A percentile compares a stretch with the other conserved stretches of the same genome.
Evolutionary conservation across 2,797 vertebrate species (phyloP).

Genomic region (Serranus cabrilla): DNA sequence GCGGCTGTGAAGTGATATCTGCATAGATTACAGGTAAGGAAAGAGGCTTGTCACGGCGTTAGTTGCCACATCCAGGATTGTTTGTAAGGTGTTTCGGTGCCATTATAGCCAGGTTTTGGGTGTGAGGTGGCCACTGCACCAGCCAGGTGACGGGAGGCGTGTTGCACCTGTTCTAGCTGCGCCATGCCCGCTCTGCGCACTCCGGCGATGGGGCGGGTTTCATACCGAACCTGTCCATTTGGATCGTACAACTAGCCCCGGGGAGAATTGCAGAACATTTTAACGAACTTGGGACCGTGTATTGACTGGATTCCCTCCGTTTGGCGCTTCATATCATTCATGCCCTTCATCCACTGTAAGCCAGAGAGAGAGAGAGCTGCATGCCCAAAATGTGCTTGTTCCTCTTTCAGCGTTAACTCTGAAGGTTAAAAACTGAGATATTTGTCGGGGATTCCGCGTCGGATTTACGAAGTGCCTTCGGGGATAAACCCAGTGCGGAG

Average conservation of each 20-base stretch:
- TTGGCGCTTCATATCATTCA: slow-evolving; percentile 28
- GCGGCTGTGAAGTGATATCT: slow-evolving; percentile 87
- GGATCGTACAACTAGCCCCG: slow-evolving; percentile 14
- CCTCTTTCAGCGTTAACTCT: slow-evolving; percentile 42
- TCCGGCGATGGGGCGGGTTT: slow-evolving; percentile 49
- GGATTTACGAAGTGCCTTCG: slow-evolving; percentile 39
- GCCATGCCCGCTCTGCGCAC: slow-evolving; percentile 79
- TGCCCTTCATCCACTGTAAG: slow-evolving; percentile 53
- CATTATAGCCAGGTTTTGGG: slow-evolving; percentile 33
- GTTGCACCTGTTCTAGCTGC: slow-evolving; percentile 85
- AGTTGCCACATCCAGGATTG: slow-evolving; percentile 24
- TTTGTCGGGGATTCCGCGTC: slow-evolving; percentile 45
- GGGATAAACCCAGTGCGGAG: slow-evolving; percentile 32
- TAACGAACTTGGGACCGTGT: slow-evolving; percentile 28
- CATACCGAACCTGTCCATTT: slow-evolving; percentile 34
- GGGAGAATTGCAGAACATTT: slow-evolving; percentile 2
- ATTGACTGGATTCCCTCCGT: slow-evolving; percentile 32
- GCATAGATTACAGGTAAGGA: slow-evolving; percentile 92
- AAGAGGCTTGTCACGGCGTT: slow-evolving; percentile 67
- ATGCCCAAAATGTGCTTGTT: slow-evolving; percentile 21
- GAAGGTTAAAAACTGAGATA: slow-evolving; percentile 52
- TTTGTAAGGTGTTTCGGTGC: slow-evolving; percentile 28
- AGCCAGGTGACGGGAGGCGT: slow-evolving; percentile 79
- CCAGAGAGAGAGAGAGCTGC: slow-evolving; percentile 15
- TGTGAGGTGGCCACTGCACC: slow-evolving; percentile 65